These are phyloP conservation scores for Silurus lanzhouensis DNA, from an alignment of 2,797 vertebrate genomes.

Conservation along the genomic window DNA sequence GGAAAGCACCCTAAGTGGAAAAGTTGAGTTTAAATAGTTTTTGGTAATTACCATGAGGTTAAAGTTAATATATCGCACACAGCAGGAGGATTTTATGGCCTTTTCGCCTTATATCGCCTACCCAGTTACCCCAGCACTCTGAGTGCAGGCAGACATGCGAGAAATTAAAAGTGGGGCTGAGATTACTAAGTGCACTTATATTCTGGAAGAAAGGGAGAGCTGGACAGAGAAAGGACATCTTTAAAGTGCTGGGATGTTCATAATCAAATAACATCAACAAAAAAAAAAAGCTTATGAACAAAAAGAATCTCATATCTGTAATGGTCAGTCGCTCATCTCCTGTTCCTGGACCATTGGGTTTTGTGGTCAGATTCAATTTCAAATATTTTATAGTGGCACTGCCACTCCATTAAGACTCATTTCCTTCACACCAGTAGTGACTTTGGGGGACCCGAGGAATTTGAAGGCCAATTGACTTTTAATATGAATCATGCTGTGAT, in stretches of 20 bases:
- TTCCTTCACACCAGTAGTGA: conserved; percentile 63
- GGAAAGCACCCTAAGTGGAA: conserved; percentile 60
- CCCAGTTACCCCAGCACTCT: conserved; percentile 70
- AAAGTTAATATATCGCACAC: conserved; percentile 69
- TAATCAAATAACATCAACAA: conserved; percentile 54
- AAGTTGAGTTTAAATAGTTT: conserved; percentile 70
- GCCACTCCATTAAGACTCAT: conserved; percentile 69
- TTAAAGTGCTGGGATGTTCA: conserved; percentile 37
- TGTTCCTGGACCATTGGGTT: conserved; percentile 74
- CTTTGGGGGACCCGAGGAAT: conserved; percentile 76
- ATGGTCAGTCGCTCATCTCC: conserved; percentile 71
- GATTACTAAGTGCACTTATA: conserved; percentile 65
- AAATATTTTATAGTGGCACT: conserved; percentile 65
- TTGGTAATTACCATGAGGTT: conserved; percentile 73
- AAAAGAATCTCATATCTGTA: conserved; percentile 65
- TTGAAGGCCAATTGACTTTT: conserved; percentile 83
- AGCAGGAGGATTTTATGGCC: conserved; percentile 73
- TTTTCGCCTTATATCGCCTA: conserved; percentile 69
- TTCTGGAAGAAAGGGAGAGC: conserved; percentile 52
- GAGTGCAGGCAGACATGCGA: conserved; percentile 74
- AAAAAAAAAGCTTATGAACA: conserved; percentile 52
- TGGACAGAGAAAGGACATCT: conserved; percentile 55
- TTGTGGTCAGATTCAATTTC: conserved; percentile 79
- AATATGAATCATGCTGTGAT: conserved; percentile 79
- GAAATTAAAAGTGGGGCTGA: conserved; percentile 71